Evolutionary conservation across 2,797 vertebrate genomes (phyloP).

Genomic region (Dermochelys coriacea): DNA sequence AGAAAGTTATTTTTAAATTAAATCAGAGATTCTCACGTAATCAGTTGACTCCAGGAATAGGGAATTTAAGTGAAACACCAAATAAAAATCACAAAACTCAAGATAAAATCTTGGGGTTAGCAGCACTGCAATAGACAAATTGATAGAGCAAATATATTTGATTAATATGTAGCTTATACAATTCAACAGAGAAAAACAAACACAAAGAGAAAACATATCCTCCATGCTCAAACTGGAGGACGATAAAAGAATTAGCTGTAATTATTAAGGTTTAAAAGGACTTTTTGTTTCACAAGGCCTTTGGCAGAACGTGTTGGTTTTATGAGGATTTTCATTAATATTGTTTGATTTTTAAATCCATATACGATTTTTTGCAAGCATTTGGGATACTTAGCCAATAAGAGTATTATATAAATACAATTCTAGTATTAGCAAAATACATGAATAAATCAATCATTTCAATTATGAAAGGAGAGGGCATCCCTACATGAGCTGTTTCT

Average conservation of each 20-base stretch:
- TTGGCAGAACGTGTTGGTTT: background rate
- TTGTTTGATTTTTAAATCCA: background rate
- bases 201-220: background rate
- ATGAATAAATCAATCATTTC: background rate
- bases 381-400: background rate
- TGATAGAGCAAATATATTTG: background rate
- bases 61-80: background rate
- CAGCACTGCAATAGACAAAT: background rate
- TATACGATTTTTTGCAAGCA: background rate
- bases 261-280: background rate
- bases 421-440: background rate
- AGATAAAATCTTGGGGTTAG: background rate
- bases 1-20: background rate
- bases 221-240: background rate
- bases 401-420: background rate
- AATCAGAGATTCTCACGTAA: background rate
- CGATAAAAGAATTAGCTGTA: accelerated
- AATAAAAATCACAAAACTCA: background rate
- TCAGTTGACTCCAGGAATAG: background rate
- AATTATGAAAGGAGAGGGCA: background rate
- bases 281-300: background rate
- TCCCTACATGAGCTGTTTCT: conserved; percentile 1
- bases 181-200: background rate
- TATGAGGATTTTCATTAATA: background rate
- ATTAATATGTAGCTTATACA: background rate